Conservation (phyloP, 1,140 invertebrate species). For the Oncopodura yosiiana region DNA sequence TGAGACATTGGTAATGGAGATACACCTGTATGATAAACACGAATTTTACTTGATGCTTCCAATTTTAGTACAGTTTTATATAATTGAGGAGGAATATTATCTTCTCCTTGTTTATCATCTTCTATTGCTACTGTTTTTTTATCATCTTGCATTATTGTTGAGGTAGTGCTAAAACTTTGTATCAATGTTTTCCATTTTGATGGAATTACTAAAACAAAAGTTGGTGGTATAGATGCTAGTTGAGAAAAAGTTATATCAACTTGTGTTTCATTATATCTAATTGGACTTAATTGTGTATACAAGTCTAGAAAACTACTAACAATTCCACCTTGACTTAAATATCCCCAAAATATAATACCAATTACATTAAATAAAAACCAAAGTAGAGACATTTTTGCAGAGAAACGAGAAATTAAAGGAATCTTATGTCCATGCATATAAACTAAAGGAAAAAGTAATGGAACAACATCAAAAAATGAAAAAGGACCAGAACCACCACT, state of each 20-base stretch:
- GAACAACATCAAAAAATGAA: slow-evolving; percentile 27
- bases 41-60: slow-evolving; percentile 26
- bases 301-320: slow-evolving; percentile 30
- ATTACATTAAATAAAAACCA: slow-evolving; percentile 29
- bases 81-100: slow-evolving; percentile 9
- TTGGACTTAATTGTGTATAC: slow-evolving; percentile 20
- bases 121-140: not conserved
- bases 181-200: slow-evolving; percentile 31
- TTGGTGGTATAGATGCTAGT: slow-evolving; percentile 32
- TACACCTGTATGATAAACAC: slow-evolving; percentile 32
- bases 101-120: slow-evolving; percentile 17
- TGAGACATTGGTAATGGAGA: slow-evolving; percentile 23
- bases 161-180: slow-evolving; percentile 9
- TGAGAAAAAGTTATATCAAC: slow-evolving; percentile 32
- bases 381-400: slow-evolving; percentile 18
- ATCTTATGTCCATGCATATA: slow-evolving; percentile 35
- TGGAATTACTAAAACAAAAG: slow-evolving; percentile 30
- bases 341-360: slow-evolving; percentile 26
- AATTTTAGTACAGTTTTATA: slow-evolving; percentile 34
- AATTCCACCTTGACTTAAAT: slow-evolving; percentile 31
- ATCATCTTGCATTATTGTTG: not conserved
- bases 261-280: slow-evolving; percentile 31
- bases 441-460: slow-evolving; percentile 33
- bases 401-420: slow-evolving; percentile 29
- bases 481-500: slow-evolving; percentile 13